Evolutionary conservation across 2,888 invertebrate species (phyloP).

Genomic region (Euzophera pinguis): DNA sequence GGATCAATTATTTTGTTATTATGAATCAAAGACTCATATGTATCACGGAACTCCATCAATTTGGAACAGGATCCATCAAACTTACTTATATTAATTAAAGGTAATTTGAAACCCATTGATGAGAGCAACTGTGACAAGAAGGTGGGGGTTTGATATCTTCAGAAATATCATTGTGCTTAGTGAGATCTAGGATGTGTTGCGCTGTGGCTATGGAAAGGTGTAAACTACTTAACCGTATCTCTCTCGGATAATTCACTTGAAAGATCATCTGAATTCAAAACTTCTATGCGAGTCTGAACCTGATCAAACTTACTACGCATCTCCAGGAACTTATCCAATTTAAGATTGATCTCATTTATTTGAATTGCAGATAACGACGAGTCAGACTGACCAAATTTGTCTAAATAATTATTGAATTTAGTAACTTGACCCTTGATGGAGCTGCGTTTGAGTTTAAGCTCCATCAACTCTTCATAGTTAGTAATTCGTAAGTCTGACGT

Average conservation of each 20-base stretch:
- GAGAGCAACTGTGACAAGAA: neutral
- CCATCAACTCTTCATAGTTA: too few species aligned
- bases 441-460: neutral
- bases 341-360: neutral
- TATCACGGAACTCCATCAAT: constrained; percentile 26
- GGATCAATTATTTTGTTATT: constrained; percentile 8
- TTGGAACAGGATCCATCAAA: constrained; percentile 23
- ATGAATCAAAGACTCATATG: constrained; percentile 22
- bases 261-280: neutral
- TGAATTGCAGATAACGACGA: neutral
- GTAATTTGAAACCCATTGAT: neutral
- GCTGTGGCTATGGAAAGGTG: neutral
- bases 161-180: neutral
- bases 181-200: neutral
- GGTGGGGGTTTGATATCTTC: neutral
- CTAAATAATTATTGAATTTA: neutral
- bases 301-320: neutral
- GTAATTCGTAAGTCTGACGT: too few species aligned
- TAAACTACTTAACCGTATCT: neutral
- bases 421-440: neutral
- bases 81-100: constrained; percentile 18
- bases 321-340: neutral
- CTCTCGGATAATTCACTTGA: neutral
- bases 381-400: neutral
- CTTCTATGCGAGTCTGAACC: neutral